A percentile compares a stretch with the other conserved stretches of the same genome.
phyloP scores from a whole-genome alignment of 2,888 invertebrate genomes.

The Oegoconia quadripuncta region DNA sequence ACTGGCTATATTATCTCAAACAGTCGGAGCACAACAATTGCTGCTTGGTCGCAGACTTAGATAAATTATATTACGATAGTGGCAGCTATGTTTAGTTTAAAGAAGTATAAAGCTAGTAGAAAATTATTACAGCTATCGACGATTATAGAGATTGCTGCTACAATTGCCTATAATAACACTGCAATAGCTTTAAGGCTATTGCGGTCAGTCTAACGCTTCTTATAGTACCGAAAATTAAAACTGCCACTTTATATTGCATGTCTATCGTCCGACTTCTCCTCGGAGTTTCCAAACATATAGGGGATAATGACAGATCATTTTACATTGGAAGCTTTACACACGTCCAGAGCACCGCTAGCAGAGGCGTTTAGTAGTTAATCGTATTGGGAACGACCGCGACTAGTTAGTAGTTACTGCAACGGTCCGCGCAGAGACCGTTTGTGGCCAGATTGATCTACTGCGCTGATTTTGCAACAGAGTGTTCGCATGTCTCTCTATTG shows the following conservation, averaged over 20 bases:
- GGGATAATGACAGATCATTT: slow-evolving; percentile 1
- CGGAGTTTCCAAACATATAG: not conserved
- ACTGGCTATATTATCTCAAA: too few species aligned
- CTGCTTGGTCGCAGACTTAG: too few species aligned
- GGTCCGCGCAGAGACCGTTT: slow-evolving; percentile 10
- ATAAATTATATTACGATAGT: too few species aligned
- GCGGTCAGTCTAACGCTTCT: slow-evolving; percentile 7
- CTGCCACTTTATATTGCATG: not conserved
- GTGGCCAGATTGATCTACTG: slow-evolving; percentile 15
- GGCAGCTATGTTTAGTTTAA: too few species aligned
- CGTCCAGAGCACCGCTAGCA: slow-evolving; percentile 11
- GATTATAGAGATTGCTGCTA: not conserved
- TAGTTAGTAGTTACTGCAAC: slow-evolving; percentile 15
- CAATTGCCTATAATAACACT: not conserved
- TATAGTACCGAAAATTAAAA: not conserved
- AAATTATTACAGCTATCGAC: not conserved
- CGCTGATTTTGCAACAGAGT: slow-evolving; percentile 8
- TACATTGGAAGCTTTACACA: slow-evolving; percentile 1
- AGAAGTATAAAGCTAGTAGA: too few species aligned
- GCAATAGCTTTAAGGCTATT: slow-evolving; percentile 11
- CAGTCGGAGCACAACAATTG: too few species aligned
- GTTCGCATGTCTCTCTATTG: not conserved
- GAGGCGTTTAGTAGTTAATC: slow-evolving; percentile 9
- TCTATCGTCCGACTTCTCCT: not conserved
- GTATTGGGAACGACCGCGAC: slow-evolving; percentile 8